A percentile compares a stretch with the other conserved stretches of the same genome.
phyloP scores from a whole-genome alignment of 1,140 invertebrate genomes.

The Berghia stephanieae region DNA sequence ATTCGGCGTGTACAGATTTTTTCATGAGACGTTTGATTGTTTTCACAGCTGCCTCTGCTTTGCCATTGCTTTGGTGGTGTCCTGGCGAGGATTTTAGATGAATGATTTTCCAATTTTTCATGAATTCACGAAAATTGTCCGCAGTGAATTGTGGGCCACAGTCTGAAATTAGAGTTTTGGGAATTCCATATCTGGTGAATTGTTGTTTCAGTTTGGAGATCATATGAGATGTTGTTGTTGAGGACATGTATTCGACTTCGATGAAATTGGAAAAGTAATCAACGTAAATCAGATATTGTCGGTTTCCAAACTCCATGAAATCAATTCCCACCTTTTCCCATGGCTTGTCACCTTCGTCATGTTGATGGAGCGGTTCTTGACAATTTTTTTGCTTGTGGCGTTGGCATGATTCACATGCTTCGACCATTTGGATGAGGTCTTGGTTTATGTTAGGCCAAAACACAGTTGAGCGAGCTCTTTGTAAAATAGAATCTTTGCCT shows the following conservation, averaged over 20 bases:
- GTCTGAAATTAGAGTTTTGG: slow-evolving; percentile 40
- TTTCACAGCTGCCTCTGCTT: slow-evolving; percentile 47
- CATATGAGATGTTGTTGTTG: slow-evolving; percentile 26
- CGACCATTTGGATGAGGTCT: slow-evolving; percentile 42
- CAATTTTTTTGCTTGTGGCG: slow-evolving; percentile 29
- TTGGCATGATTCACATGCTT: slow-evolving; percentile 41
- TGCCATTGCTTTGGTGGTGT: slow-evolving; percentile 41
- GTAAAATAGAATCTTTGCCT: slow-evolving; percentile 44
- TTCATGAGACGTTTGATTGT: slow-evolving; percentile 41
- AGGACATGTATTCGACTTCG: slow-evolving; percentile 63
- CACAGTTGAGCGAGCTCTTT: slow-evolving; percentile 41
- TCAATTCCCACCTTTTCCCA: slow-evolving; percentile 49
- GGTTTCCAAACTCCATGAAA: slow-evolving; percentile 40
- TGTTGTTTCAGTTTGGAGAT: slow-evolving; percentile 40
- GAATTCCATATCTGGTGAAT: slow-evolving; percentile 42
- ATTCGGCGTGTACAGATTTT: slow-evolving; percentile 35
- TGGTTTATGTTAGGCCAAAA: slow-evolving; percentile 48
- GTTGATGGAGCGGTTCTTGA: slow-evolving; percentile 36
- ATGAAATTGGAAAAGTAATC: slow-evolving; percentile 45
- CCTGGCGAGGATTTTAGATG: slow-evolving; percentile 36
- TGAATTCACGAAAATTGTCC: slow-evolving; percentile 33
- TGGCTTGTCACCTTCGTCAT: slow-evolving; percentile 38
- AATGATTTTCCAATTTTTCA: slow-evolving; percentile 22
- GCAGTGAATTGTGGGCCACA: too few relatives aligned
- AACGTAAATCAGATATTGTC: slow-evolving; percentile 41